Conservation (phyloP, 2,113 vertebrate species). For the Pachyramphus minor region DNA sequence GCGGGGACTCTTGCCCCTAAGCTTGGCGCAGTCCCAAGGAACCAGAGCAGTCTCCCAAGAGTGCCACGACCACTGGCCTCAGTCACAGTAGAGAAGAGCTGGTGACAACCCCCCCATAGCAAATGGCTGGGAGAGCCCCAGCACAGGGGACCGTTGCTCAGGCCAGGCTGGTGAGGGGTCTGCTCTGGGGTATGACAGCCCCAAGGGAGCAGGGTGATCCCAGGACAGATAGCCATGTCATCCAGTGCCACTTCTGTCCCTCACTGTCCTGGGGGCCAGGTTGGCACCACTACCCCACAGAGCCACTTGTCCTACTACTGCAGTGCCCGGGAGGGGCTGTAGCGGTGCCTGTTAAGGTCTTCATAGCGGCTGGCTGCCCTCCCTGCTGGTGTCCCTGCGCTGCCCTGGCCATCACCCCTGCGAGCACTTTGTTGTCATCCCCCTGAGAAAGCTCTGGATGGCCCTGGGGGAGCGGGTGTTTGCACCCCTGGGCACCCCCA, state of each 20-base stretch:
- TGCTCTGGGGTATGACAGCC: not conserved
- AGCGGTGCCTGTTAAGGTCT: not conserved
- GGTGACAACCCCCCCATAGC: not conserved
- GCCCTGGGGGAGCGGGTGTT: not conserved
- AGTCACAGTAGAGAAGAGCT: not conserved
- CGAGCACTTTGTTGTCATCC: not conserved
- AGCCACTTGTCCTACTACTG: not conserved
- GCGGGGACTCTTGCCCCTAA: fast-evolving
- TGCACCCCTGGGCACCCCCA: not conserved
- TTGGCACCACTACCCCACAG: not conserved
- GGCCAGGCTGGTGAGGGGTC: fast-evolving
- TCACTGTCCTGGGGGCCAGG: not conserved
- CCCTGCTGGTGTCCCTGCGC: not conserved
- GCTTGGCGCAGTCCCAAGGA: not conserved
- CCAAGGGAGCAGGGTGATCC: not conserved
- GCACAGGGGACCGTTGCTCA: fast-evolving
- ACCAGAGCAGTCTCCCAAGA: fast-evolving
- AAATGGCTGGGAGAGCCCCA: not conserved
- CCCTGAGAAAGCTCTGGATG: not conserved
- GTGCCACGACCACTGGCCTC: not conserved
- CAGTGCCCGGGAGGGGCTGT: not conserved
- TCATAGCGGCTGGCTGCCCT: not conserved
- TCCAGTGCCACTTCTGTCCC: not conserved
- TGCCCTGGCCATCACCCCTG: not conserved
- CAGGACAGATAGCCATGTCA: not conserved